phyloP scores from a whole-genome alignment of 2,888 invertebrate species.

The Ashinkailepas kermadecensis region DNA sequence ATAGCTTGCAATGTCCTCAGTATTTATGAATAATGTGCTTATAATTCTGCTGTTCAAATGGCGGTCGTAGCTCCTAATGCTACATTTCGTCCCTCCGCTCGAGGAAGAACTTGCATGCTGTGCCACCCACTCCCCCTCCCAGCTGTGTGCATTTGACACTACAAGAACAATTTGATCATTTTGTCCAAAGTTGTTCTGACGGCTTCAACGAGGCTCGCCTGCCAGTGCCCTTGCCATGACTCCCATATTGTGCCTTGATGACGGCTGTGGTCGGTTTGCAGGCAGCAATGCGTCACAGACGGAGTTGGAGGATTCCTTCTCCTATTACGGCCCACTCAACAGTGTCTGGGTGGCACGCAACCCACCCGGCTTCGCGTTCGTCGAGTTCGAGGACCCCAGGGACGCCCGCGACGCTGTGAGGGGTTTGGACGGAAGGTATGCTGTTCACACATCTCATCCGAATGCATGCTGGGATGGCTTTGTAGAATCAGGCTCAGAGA shows the following conservation, averaged over 20 bases:
- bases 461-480: too few species aligned
- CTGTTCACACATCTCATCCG: not conserved
- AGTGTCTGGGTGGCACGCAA: conserved; percentile 93
- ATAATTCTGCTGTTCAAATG: not conserved
- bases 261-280: not conserved
- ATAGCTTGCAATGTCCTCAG: not conserved
- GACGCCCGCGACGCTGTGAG: conserved; percentile 81
- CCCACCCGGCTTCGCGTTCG: conserved; percentile 86
- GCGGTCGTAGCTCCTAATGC: not conserved
- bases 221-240: not conserved
- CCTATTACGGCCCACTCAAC: conserved; percentile 76
- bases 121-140: too few species aligned
- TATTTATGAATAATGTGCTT: not conserved
- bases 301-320: conserved; percentile 78
- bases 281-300: conserved; percentile 84
- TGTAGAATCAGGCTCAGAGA: too few species aligned
- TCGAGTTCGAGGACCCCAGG: conserved; percentile 78
- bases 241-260: not conserved
- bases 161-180: too few species aligned
- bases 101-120: too few species aligned
- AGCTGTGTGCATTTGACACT: too few species aligned
- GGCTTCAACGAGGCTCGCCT: too few species aligned
- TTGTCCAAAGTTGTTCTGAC: too few species aligned
- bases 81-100: not conserved
- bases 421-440: conserved; percentile 74